Conservation (phyloP, 1,140 invertebrate genomes). For the Drosophila navojoa region DNA sequence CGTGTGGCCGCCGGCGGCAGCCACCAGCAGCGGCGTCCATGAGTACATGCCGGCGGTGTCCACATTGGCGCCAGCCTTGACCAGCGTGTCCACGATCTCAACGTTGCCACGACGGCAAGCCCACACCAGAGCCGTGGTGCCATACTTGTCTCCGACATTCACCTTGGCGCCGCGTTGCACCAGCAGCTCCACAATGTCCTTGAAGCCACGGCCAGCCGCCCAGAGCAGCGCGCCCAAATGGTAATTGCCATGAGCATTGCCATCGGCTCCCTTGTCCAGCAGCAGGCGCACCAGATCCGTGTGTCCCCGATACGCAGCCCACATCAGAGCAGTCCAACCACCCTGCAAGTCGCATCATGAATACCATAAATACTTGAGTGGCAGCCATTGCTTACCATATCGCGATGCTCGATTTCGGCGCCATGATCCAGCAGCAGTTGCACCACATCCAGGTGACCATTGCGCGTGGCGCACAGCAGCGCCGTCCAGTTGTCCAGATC, state of each 20-base stretch:
- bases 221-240: constrained; percentile 94
- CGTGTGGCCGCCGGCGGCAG: constrained; percentile 89
- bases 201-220: constrained; percentile 95
- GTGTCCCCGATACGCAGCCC: constrained; percentile 97
- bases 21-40: constrained; percentile 96
- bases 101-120: constrained; percentile 95
- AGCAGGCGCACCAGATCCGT: constrained; percentile 91
- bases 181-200: constrained; percentile 92
- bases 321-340: constrained; percentile 98
- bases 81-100: constrained; percentile 92
- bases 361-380: not conserved
- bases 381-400: constrained; percentile 89
- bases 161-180: constrained; percentile 94
- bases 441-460: constrained; percentile 93
- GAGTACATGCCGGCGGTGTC: constrained; percentile 91
- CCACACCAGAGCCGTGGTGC: constrained; percentile 98
- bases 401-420: constrained; percentile 94
- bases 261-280: constrained; percentile 95
- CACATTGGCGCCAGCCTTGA: constrained; percentile 89
- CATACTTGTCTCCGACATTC: constrained; percentile 97
- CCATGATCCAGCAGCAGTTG: constrained; percentile 93
- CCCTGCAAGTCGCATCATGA: constrained; percentile 86
- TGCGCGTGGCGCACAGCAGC: constrained; percentile 94
- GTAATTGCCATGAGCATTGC: constrained; percentile 98
- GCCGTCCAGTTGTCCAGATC: constrained; percentile 98